Evolutionary conservation across 2,797 vertebrate genomes (phyloP).

Genomic region (Spinus olivaceus): DNA sequence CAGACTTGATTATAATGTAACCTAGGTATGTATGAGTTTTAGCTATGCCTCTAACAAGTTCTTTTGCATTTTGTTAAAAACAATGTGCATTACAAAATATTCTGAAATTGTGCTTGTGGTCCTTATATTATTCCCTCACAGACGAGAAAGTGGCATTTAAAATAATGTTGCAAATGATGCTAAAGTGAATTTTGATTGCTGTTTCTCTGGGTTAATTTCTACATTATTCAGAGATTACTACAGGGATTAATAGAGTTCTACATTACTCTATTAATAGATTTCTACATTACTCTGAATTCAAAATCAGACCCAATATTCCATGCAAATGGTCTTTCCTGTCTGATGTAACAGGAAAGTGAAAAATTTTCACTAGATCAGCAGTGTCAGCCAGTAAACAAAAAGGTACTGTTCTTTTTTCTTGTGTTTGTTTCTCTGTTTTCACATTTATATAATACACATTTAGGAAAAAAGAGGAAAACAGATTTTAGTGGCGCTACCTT

Average conservation of each 20-base stretch:
- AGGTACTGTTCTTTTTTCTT: neutral
- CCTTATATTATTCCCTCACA: neutral
- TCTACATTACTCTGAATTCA: neutral
- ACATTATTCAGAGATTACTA: neutral
- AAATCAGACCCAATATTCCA: neutral
- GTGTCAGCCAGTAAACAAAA: neutral
- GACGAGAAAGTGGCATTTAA: neutral
- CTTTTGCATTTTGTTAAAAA: neutral
- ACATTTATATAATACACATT: conserved; percentile 2
- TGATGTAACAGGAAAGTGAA: neutral
- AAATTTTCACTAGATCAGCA: neutral
- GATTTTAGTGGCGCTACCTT: conserved; percentile 66
- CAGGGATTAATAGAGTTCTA: neutral
- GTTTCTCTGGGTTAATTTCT: neutral
- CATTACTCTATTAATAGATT: neutral
- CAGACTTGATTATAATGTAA: conserved; percentile 5
- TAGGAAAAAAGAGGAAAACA: conserved; percentile 48
- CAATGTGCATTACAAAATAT: neutral
- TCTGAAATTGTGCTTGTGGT: neutral
- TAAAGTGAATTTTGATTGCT: neutral
- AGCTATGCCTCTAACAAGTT: neutral
- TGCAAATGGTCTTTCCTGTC: neutral
- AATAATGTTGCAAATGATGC: neutral
- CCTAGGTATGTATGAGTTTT: neutral
- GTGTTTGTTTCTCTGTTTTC: conserved; percentile 36